A percentile compares a stretch with the other conserved stretches of the same genome.
Evolutionary conservation across 2,113 vertebrate genomes (phyloP).

Genomic region (Sapajus apella): DNA sequence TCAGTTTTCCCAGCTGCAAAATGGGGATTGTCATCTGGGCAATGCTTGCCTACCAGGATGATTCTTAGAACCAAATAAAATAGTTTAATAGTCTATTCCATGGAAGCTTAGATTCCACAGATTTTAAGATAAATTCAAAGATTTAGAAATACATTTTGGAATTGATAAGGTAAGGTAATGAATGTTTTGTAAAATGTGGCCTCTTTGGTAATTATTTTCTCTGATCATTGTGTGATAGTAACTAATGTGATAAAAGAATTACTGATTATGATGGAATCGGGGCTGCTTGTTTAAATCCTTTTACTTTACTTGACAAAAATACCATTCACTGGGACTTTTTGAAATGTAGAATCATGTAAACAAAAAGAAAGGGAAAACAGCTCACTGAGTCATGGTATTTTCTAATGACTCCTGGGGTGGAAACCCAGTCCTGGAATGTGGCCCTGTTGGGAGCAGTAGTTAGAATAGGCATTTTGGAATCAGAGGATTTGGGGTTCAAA

Average conservation of each 20-base stretch:
- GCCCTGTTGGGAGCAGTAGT: background rate
- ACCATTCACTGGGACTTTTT: background rate
- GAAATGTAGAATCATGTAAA: background rate
- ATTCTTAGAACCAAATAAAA: background rate
- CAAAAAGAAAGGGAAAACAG: background rate
- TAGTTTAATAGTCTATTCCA: background rate
- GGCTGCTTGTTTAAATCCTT: background rate
- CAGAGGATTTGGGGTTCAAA: background rate
- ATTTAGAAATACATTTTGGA: background rate
- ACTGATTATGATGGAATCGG: background rate
- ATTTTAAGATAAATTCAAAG: constrained; percentile 33
- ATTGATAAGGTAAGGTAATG: background rate
- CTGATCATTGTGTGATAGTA: background rate
- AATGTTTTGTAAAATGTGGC: background rate
- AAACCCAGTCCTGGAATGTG: background rate
- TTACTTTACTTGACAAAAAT: background rate
- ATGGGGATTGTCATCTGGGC: background rate
- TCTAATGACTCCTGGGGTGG: background rate
- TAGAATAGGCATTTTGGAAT: background rate
- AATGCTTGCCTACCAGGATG: background rate
- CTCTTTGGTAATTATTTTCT: background rate
- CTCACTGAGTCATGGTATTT: constrained; percentile 12
- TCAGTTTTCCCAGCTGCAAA: background rate
- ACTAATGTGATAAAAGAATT: constrained; percentile 20
- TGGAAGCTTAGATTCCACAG: background rate